A percentile compares a stretch with the other conserved stretches of the same genome.
These are phyloP conservation scores for Drosophila lacertosa DNA, from an alignment of 1,140 invertebrate species.

Conservation along the genomic window DNA sequence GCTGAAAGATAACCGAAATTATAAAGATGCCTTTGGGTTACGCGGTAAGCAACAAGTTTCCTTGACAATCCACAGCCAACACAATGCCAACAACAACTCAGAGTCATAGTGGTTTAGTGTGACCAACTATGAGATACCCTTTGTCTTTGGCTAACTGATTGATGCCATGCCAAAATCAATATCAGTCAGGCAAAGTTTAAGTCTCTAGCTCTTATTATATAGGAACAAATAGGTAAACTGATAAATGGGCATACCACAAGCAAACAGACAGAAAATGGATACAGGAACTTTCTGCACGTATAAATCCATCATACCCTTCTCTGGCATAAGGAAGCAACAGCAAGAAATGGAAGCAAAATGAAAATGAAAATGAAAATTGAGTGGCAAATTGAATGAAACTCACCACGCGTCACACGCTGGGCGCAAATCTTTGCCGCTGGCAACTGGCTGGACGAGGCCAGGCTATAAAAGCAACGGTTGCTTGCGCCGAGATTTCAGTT, in stretches of 20 bases:
- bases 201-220: no score
- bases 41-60: constrained; percentile 57
- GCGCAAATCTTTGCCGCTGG: constrained; percentile 22
- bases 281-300: no score
- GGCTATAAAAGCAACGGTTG: constrained; percentile 68
- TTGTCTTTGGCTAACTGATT: no score
- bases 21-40: not conserved
- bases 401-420: constrained; percentile 45
- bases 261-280: no score
- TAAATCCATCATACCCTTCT: not conserved
- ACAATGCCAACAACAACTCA: constrained; percentile 10
- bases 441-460: constrained; percentile 15
- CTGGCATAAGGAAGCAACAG: not conserved
- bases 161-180: no score
- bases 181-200: no score
- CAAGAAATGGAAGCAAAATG: constrained; percentile 21
- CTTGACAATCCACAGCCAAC: not conserved
- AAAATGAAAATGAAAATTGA: constrained; percentile 48
- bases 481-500: constrained; percentile 62
- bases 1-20: constrained; percentile 7
- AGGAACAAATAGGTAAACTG: no score
- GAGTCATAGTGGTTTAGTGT: no score
- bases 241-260: no score
- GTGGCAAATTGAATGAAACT: constrained; percentile 46
- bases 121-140: no score